Percentiles rank a stretch among this genome's conserved stretches.
These are phyloP conservation scores for Fragum whitleyi DNA, from an alignment of 2,888 invertebrate genomes.

Conservation along the genomic window DNA sequence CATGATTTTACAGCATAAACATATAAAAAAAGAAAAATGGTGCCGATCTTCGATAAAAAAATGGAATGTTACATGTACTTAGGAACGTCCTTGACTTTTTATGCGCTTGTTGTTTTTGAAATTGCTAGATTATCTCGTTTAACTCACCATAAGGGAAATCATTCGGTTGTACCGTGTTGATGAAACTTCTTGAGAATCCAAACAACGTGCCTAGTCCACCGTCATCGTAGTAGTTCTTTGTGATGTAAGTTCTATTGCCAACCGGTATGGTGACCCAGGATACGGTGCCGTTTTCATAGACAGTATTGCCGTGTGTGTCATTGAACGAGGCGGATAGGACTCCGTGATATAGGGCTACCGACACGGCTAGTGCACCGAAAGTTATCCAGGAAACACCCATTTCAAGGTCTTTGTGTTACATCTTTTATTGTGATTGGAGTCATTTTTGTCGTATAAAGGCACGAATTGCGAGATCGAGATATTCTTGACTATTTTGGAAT, in stretches of 20 bases:
- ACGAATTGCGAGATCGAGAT: too few species aligned
- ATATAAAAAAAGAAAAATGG: too few species aligned
- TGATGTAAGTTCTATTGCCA: conserved; percentile 66
- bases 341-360: neutral
- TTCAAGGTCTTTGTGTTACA: neutral
- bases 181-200: conserved; percentile 71
- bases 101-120: too few species aligned
- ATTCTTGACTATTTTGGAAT: too few species aligned
- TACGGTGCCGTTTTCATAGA: conserved; percentile 70
- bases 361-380: neutral
- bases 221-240: conserved; percentile 63
- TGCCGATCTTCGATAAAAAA: too few species aligned
- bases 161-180: conserved; percentile 73
- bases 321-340: conserved; percentile 37
- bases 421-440: too few species aligned
- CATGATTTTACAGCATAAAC: too few species aligned
- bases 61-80: too few species aligned
- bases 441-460: too few species aligned
- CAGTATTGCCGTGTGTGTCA: conserved; percentile 71
- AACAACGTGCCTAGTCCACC: conserved; percentile 67
- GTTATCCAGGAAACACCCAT: neutral
- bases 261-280: conserved; percentile 68
- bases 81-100: too few species aligned
- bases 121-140: too few species aligned
- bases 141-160: conserved; percentile 72